Percentiles rank a stretch among this genome's conserved stretches.
These are phyloP conservation scores for Eira barbara DNA, from an alignment of 2,113 vertebrate species.

Conservation along the genomic window DNA sequence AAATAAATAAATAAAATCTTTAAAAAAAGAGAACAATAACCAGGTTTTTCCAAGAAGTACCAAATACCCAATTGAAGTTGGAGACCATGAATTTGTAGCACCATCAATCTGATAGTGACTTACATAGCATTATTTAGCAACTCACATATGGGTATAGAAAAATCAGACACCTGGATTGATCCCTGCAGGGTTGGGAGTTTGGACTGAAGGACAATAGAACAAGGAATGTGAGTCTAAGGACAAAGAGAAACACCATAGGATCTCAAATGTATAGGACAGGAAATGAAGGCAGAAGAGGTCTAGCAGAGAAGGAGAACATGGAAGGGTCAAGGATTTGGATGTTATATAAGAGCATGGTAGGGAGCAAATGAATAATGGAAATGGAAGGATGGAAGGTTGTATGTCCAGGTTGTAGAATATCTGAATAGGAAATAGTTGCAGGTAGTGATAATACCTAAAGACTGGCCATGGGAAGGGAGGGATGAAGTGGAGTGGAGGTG, in stretches of 20 bases:
- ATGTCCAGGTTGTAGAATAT: background rate
- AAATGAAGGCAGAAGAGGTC: background rate
- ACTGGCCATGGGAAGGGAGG: background rate
- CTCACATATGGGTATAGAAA: background rate
- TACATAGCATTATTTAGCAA: background rate
- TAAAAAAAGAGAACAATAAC: background rate
- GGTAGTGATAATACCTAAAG: background rate
- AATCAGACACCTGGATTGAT: background rate
- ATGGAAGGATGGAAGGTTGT: background rate
- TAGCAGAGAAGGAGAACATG: background rate
- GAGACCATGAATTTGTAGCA: background rate
- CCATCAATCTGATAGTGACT: background rate
- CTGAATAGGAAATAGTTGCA: background rate
- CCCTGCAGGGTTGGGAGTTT: background rate
- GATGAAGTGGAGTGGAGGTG: background rate
- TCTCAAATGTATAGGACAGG: background rate
- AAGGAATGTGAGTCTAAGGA: background rate
- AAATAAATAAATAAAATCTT: too few species aligned
- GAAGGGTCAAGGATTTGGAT: background rate
- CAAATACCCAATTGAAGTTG: background rate
- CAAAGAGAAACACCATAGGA: background rate
- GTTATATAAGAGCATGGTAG: background rate
- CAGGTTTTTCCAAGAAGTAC: background rate
- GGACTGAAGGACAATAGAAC: background rate
- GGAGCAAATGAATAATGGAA: background rate